A percentile compares a stretch with the other conserved stretches of the same genome.
Conservation (phyloP, 2,113 vertebrate genomes). For the Lamprologus lemairii region DNA sequence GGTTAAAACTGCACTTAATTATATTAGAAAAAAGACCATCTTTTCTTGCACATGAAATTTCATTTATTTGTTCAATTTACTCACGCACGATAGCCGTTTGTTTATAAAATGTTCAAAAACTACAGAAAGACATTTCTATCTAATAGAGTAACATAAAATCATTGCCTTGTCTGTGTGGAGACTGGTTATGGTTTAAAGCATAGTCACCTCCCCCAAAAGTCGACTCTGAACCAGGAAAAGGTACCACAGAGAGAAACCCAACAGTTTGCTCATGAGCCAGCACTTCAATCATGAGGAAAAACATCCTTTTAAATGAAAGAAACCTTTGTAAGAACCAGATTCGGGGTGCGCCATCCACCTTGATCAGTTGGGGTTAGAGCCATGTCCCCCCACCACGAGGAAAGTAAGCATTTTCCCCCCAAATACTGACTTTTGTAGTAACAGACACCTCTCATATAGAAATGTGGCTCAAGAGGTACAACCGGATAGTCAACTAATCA, state of each 20-base stretch:
- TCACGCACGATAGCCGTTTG: background rate
- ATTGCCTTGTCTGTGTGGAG: background rate
- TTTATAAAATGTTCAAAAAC: background rate
- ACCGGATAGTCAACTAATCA: background rate
- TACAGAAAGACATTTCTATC: background rate
- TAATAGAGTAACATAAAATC: background rate
- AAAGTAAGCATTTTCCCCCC: background rate
- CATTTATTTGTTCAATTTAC: background rate
- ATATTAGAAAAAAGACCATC: background rate
- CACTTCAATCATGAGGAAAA: background rate
- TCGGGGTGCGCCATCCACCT: background rate
- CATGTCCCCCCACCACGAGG: background rate
- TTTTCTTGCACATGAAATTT: background rate
- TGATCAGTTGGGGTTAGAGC: background rate
- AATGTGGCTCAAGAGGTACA: background rate
- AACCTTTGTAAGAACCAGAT: background rate
- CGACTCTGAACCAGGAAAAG: background rate
- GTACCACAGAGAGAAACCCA: background rate
- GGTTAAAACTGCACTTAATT: background rate
- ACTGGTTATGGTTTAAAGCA: background rate
- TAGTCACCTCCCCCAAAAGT: background rate
- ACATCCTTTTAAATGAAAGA: background rate
- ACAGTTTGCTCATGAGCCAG: background rate
- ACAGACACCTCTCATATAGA: background rate
- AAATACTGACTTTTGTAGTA: background rate